A percentile compares a stretch with the other conserved stretches of the same genome.
Evolutionary conservation across 1,140 invertebrate genomes (phyloP).

Genomic region (Zaprionus kolodkinae): DNA sequence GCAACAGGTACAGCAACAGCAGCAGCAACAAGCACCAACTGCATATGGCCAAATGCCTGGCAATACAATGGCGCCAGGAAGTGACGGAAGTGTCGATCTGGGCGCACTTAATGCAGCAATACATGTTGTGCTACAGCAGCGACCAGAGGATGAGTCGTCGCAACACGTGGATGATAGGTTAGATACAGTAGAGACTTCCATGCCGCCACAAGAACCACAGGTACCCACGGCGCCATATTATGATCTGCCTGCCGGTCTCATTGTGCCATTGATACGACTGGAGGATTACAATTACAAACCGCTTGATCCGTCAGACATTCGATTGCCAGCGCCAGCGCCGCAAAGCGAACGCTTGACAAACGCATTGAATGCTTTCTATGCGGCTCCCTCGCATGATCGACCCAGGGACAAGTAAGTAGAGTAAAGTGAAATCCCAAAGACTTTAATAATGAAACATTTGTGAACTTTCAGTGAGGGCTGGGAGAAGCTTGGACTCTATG

Average conservation of each 20-base stretch:
- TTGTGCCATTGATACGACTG: conserved; percentile 94
- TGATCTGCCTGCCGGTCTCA: conserved; percentile 97
- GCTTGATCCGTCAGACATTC: conserved; percentile 94
- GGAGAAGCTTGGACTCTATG: conserved; percentile 98
- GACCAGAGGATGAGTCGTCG: conserved; percentile 45
- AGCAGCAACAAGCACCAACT: conserved; percentile 4
- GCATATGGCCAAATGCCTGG: conserved; percentile 47
- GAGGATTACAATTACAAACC: conserved; percentile 96
- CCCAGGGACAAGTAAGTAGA: conserved; percentile 94
- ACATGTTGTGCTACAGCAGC: conserved; percentile 69
- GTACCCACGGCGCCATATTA: conserved; percentile 97
- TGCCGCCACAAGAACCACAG: conserved; percentile 88
- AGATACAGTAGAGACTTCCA: conserved; percentile 58
- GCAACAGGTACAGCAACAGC: conserved; percentile 21
- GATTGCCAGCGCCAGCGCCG: conserved; percentile 95
- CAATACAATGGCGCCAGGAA: neutral
- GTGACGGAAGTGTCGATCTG: conserved; percentile 56
- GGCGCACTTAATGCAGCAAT: conserved; percentile 70
- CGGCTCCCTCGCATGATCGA: conserved; percentile 95
- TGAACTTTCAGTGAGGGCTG: conserved; percentile 93
- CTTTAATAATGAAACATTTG: neutral
- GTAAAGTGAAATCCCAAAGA: neutral
- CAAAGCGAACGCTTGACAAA: conserved; percentile 95
- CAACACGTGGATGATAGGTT: conserved; percentile 38
- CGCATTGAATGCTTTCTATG: conserved; percentile 98